Conservation (phyloP, 2,797 vertebrate genomes). For the Sternarchorhynchus goeldii region DNA sequence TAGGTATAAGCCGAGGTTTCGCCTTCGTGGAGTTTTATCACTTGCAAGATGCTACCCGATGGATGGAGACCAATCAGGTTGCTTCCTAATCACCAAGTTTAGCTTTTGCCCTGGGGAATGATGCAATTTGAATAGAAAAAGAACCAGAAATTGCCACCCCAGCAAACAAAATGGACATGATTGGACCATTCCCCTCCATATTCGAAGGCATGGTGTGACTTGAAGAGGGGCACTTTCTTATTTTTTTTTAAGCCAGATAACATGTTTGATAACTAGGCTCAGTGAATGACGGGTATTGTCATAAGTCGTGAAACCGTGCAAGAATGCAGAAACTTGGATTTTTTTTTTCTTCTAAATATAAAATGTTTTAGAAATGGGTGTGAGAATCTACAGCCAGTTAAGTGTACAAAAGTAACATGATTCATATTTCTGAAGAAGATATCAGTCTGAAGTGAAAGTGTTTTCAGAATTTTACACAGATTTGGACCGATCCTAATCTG, state of each 20-base stretch:
- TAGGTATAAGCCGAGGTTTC: constrained; percentile 99
- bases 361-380: constrained; percentile 1
- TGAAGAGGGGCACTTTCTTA: constrained; percentile 51
- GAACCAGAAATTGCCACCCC: constrained; percentile 64
- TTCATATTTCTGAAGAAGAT: background rate
- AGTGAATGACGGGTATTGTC: constrained; percentile 11
- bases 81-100: constrained; percentile 99
- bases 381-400: background rate
- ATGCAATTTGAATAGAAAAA: constrained; percentile 72
- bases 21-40: constrained; percentile 99
- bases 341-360: background rate
- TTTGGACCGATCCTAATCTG: background rate
- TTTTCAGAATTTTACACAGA: background rate
- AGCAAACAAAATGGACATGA: constrained; percentile 50
- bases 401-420: background rate
- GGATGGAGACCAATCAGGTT: constrained; percentile 99
- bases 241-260: constrained; percentile 31
- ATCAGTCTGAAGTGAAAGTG: background rate
- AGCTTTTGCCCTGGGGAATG: constrained; percentile 86
- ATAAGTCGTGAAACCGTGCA: constrained; percentile 9
- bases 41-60: constrained; percentile 99
- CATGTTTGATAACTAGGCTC: constrained; percentile 4
- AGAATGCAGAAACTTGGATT: background rate
- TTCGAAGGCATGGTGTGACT: constrained; percentile 57
- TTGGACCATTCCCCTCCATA: constrained; percentile 44